Evolutionary conservation across 2,113 vertebrate genomes (phyloP).

Genomic region (Hepsetus odoe): DNA sequence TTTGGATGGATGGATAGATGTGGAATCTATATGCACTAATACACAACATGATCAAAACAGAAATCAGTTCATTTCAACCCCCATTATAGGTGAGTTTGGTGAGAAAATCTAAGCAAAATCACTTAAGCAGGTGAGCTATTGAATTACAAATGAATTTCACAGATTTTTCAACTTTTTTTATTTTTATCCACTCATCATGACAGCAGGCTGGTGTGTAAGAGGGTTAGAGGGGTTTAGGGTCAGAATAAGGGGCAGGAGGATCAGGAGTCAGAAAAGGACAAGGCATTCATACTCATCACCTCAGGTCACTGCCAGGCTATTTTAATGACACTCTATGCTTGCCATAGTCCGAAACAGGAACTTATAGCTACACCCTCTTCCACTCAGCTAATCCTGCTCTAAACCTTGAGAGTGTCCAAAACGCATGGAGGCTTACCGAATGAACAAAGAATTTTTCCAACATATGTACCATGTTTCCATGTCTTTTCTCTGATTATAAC

Average conservation of each 20-base stretch:
- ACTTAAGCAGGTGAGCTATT: too few species aligned
- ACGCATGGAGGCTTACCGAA: background rate
- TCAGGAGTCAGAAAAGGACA: constrained; percentile 45
- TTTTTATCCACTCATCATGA: background rate
- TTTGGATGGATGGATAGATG: too few species aligned
- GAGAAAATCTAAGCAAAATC: too few species aligned
- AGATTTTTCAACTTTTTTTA: too few species aligned
- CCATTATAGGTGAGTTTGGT: too few species aligned
- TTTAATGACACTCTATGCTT: background rate
- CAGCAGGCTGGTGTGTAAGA: constrained; percentile 48
- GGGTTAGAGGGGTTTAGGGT: constrained; percentile 49
- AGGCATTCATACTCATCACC: constrained; percentile 21
- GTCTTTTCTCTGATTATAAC: background rate
- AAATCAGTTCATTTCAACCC: too few species aligned
- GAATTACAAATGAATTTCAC: too few species aligned
- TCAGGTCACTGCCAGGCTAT: background rate
- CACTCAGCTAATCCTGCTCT: background rate
- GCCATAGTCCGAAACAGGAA: background rate
- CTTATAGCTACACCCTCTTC: background rate
- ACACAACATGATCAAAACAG: too few species aligned
- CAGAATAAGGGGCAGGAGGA: constrained; percentile 48
- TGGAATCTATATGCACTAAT: too few species aligned
- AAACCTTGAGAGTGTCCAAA: background rate
- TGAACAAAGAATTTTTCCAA: background rate
- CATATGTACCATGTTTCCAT: background rate